Base-by-base conservation (phyloP, 2,113 vertebrate genomes). In the Daphoenositta chrysoptera region DNA sequence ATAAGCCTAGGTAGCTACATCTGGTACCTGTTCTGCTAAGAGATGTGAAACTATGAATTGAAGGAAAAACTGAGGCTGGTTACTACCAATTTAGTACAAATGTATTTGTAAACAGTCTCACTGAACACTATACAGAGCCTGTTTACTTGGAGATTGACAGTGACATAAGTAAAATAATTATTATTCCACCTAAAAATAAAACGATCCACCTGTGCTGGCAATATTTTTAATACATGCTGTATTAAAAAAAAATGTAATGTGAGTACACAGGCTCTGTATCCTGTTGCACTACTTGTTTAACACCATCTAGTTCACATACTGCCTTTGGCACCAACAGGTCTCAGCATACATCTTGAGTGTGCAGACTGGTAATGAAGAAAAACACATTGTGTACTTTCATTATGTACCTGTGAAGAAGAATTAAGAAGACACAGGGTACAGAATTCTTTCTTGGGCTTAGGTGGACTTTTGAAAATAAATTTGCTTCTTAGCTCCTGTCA, bases 401-500 rank as follows among this genome's bases (percentile, higher is more conserved):
- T 69, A 66, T 0, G 0, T 35, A 47, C 27, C n/a, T 83, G 7
- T 73, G 83, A 92, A 58, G 75, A 88, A 44, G 60, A 81, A 56
- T 75, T 78, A 63, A 56, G 90, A 58, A 87, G 90, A 31, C 23
- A 30, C 19, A 35, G n/a, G 11, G 11, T 79, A 24, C 53, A 64
- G 53, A 64, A 61, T 83, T 88, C 79, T 91, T 88, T 83, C 58
- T 66, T 94, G 73, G 33, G n/a, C 73, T 93, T 95, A 95, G 87
- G 91, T 97, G 73, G 70, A 95, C 89, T 96, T 89, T 47, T 91
- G 73, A 83, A 95, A 91, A 96, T 56, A 6, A 87, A 93, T 97
- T 87, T 95, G 31, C 84, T 91, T 96, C 57, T 57, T 70, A 97
- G 66, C 42, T 95, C 7, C 73, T 91, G 89, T 96, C 93, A 94